Percentiles rank a stretch among this genome's conserved stretches.
Evolutionary conservation across 2,797 vertebrate genomes (phyloP).

Genomic region (Hapalemur alaotrensis): DNA sequence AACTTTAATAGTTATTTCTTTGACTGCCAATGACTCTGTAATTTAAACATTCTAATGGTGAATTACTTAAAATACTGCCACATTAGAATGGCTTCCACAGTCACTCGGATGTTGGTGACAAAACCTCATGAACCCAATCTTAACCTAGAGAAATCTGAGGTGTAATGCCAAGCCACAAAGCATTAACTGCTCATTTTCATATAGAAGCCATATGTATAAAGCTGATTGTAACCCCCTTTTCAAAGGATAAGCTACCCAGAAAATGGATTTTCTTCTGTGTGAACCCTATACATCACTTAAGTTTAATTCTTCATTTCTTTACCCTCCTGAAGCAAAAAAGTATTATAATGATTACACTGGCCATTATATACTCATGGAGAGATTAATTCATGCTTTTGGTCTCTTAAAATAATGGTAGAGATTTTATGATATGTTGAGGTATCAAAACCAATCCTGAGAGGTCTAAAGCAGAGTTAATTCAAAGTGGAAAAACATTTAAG

Average conservation of each 20-base stretch:
- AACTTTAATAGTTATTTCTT: slow-evolving; percentile 1
- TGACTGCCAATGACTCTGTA: not conserved
- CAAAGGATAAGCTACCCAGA: not conserved
- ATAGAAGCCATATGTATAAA: not conserved
- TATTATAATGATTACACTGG: not conserved
- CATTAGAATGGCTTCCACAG: not conserved
- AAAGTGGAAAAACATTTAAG: not conserved
- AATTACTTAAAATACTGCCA: not conserved
- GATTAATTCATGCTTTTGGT: slow-evolving; percentile 25
- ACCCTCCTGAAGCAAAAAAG: not conserved
- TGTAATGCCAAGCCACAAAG: not conserved
- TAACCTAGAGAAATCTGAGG: not conserved
- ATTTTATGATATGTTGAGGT: not conserved
- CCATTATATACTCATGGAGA: not conserved
- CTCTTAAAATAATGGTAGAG: not conserved
- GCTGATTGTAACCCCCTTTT: not conserved
- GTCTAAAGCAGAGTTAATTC: not conserved
- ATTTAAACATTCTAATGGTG: slow-evolving; percentile 25
- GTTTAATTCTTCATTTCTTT: slow-evolving; percentile 23
- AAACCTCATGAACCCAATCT: not conserved
- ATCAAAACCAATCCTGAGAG: slow-evolving; percentile 22
- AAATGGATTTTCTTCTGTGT: not conserved
- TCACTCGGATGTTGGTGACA: not conserved
- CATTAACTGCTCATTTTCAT: not conserved
- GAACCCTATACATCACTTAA: not conserved